Base-by-base conservation (phyloP, 2,113 vertebrate species). In the Pterocles burchelli region DNA sequence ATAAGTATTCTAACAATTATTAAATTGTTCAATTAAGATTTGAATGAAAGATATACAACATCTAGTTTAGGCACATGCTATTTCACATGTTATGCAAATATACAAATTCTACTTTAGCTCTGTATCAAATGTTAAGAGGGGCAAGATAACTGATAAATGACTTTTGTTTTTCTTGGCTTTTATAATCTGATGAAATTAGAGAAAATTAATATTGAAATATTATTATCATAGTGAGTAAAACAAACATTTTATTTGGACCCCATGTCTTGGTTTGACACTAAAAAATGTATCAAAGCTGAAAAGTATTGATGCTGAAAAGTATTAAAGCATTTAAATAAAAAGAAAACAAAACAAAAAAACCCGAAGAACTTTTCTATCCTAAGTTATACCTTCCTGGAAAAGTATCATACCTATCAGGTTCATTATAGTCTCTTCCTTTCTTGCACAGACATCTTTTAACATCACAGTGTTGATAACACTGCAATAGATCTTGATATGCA, bases 401-500 rank as follows among this genome's bases (percentile, higher is more conserved):
- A 62, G 5, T 25, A 16, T 29, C 86, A 70, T 98, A 99, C 99
- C 99, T 99, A 25, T 97, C 98, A 90, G 98, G 98, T 52, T 98
- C 94, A 46, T 97, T 98, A 97, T 99, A 98, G 29, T 98, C 97
- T 85, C 99, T 98, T 46, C 99, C 99, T 26, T 97, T 90, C 72
- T 70, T 97, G 93, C 98, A 99, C 55, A 98, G 96, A 94, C 99
- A 99, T 86, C 92, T 97, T 76, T 72, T 94, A 48, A 98, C 96
- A 66, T 99, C 99, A 90, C 99, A 99, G 76, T 87, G 98, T 62
- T 97, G 97, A 52, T 99, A 98, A 86, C 98, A 98, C 29, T 99
- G 98, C 92, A 99, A 92, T 92, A 99, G 98, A 3, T 99, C 99
- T 57, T 98, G 98, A 95, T 98, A 99, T 2, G 99, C 99, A 74